These are phyloP conservation scores for Carassius carassius DNA, from an alignment of 2,113 vertebrate genomes.

Conservation along the genomic window DNA sequence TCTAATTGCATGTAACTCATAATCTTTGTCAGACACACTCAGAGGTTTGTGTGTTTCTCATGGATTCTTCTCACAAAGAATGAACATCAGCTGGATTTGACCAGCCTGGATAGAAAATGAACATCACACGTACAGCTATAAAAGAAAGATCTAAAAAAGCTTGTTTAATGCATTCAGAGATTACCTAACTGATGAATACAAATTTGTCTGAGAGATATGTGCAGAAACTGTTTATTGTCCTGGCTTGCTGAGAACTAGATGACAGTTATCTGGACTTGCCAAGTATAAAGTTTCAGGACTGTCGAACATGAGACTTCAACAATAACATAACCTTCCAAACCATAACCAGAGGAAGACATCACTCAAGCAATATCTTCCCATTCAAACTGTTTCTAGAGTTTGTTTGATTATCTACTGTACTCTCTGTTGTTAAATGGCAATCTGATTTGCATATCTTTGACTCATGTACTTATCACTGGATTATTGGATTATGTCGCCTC, in stretches of 20 bases:
- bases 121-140: constrained; percentile 62
- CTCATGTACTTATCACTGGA: constrained; percentile 16
- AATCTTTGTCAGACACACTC: constrained; percentile 29
- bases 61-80: not conserved
- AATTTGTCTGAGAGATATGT: constrained; percentile 13
- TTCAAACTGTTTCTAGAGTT: constrained; percentile 10
- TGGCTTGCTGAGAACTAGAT: constrained; percentile 62
- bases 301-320: constrained; percentile 61
- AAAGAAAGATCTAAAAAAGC: constrained; percentile 47
- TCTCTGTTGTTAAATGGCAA: constrained; percentile 27
- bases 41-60: constrained; percentile 44
- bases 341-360: constrained; percentile 52
- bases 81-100: constrained; percentile 7
- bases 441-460: constrained; percentile 20
- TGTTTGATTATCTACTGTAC: constrained; percentile 27
- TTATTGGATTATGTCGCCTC: not conserved
- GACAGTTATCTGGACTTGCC: constrained; percentile 52
- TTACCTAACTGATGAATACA: constrained; percentile 65
- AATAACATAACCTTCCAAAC: constrained; percentile 59
- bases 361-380: constrained; percentile 32
- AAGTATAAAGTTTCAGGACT: constrained; percentile 61
- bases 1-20: not conserved
- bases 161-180: constrained; percentile 63
- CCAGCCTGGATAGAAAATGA: constrained; percentile 47
- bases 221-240: constrained; percentile 57